Evolutionary conservation across 2,113 vertebrate genomes (phyloP).

Genomic region (Caranx ignobilis): DNA sequence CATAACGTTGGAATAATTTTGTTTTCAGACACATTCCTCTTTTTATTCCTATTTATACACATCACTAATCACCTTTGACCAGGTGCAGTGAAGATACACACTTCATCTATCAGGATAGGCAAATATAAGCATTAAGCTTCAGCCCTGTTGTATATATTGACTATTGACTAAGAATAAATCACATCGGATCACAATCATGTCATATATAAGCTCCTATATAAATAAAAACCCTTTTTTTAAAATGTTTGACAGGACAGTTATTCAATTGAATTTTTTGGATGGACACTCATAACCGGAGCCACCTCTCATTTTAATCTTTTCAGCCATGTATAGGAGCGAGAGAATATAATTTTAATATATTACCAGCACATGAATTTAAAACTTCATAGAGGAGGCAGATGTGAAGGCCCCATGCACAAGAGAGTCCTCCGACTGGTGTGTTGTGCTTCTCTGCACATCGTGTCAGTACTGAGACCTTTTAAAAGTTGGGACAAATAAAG

Average conservation of each 20-base stretch:
- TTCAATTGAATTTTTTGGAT: neutral
- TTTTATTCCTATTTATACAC: too few species aligned
- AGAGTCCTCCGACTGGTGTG: neutral
- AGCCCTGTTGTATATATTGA: too few species aligned
- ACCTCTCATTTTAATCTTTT: neutral
- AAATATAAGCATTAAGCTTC: too few species aligned
- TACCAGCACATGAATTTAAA: conserved; percentile 25
- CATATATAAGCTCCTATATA: too few species aligned
- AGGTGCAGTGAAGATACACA: too few species aligned
- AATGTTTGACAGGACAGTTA: neutral
- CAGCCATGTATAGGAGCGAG: neutral
- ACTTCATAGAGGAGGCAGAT: neutral
- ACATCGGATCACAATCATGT: too few species aligned
- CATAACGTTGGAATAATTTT: too few species aligned
- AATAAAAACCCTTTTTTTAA: too few species aligned
- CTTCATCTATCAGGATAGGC: too few species aligned
- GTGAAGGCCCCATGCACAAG: neutral
- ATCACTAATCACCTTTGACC: too few species aligned
- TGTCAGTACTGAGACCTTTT: neutral
- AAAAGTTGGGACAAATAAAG: neutral
- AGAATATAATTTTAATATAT: neutral
- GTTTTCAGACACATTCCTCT: too few species aligned
- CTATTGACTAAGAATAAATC: too few species aligned
- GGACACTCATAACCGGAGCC: neutral
- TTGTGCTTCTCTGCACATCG: conserved; percentile 7